Percentiles rank a stretch among this genome's conserved stretches.
phyloP scores from a whole-genome alignment of 2,888 invertebrate species.

The Choreutis nemorana region DNA sequence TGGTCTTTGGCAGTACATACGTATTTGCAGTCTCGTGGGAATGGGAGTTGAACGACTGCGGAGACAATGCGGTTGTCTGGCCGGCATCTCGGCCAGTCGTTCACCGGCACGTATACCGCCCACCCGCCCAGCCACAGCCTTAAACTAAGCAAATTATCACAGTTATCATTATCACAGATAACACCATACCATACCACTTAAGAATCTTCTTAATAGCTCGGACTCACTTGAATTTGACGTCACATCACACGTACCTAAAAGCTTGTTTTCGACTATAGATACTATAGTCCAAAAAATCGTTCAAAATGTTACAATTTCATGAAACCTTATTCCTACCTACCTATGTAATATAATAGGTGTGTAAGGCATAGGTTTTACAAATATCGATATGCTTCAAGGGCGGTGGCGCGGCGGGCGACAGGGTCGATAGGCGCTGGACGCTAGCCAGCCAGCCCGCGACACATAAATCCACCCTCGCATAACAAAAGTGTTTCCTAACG shows the following conservation, averaged over 20 bases:
- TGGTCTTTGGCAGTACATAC: conserved; percentile 59
- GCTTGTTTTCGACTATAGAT: too few species aligned
- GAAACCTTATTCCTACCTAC: background rate
- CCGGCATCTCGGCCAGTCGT: conserved; percentile 36
- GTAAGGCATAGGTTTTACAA: background rate
- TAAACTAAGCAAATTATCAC: too few species aligned
- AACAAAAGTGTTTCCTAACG: conserved; percentile 29
- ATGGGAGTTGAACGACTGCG: conserved; percentile 64
- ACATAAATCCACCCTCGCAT: conserved; percentile 49
- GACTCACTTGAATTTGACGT: background rate
- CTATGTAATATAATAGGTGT: background rate
- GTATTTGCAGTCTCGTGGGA: conserved; percentile 62
- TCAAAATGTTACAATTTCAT: too few species aligned
- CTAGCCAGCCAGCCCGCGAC: conserved; percentile 56
- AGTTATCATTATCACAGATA: too few species aligned
- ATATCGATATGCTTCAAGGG: conserved; percentile 18
- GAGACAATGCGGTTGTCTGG: conserved; percentile 56
- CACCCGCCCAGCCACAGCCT: conserved; percentile 22
- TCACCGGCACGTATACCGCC: conserved; percentile 31
- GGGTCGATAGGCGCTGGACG: conserved; percentile 63
- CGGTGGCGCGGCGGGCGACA: conserved; percentile 11
- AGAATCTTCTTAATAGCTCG: background rate
- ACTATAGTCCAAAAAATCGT: too few species aligned
- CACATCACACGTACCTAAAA: too few species aligned
- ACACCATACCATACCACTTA: background rate